Evolutionary conservation across 2,888 invertebrate genomes (phyloP).

Genomic region (Helicoverpa assulta): DNA sequence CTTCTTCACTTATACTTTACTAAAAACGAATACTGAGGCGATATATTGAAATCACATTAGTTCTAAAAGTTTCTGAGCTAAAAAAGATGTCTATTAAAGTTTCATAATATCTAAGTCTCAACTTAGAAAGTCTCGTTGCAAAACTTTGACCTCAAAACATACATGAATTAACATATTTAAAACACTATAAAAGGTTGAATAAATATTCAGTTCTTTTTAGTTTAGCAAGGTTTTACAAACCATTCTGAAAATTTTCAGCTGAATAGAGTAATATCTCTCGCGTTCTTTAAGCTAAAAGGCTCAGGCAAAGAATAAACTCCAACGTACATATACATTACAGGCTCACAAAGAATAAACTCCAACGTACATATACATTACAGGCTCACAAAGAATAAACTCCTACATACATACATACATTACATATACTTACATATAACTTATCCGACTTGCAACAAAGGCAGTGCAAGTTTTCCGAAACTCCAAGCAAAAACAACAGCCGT

Average conservation of each 20-base stretch:
- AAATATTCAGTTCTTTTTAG: too few species aligned
- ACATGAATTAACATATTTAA: too few species aligned
- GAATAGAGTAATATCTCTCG: neutral
- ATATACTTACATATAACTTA: neutral
- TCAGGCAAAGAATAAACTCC: too few species aligned
- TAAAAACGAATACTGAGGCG: too few species aligned
- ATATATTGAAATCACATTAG: neutral
- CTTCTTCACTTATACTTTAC: neutral
- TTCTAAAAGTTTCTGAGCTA: neutral
- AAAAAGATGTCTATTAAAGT: neutral
- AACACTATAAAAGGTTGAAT: too few species aligned
- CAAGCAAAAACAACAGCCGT: slow-evolving; percentile 45
- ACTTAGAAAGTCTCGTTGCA: neutral
- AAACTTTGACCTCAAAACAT: too few species aligned
- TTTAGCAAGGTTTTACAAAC: neutral
- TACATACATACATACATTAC: neutral
- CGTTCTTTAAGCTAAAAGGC: neutral
- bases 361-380: neutral
- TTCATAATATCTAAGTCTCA: neutral
- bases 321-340: too few species aligned
- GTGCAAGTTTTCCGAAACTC: slow-evolving; percentile 37
- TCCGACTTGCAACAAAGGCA: slow-evolving; percentile 11
- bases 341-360: neutral
- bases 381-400: neutral
- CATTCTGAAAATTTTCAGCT: neutral